These are phyloP conservation scores for Petrosia ficiformis DNA, from an alignment of 37 sponge, comb jelly and placozoan species.

Conservation along the genomic window DNA sequence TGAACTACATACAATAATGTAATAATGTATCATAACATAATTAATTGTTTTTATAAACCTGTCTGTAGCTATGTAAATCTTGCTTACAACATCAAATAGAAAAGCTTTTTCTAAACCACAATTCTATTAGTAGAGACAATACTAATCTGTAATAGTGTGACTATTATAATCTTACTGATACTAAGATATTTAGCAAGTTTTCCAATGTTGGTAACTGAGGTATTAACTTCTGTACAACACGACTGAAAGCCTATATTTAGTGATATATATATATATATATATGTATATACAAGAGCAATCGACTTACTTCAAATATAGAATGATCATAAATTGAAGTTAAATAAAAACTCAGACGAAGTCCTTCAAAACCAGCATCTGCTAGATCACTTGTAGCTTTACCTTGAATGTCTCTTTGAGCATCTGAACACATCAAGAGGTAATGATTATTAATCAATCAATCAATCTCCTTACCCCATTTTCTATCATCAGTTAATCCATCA, in stretches of 20 bases:
- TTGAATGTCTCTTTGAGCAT: conserved; percentile 87
- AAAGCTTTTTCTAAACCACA: conserved; percentile 94
- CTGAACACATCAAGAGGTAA: conserved; percentile 14
- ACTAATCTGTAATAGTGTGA: conserved; percentile 13
- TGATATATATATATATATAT: not conserved
- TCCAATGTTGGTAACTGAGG: conserved; percentile 90
- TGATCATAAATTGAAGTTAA: conserved; percentile 95
- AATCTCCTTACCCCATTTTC: conserved; percentile 32
- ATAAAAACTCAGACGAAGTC: conserved; percentile 81
- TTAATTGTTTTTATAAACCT: conserved; percentile 18
- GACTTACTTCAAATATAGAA: conserved; percentile 83
- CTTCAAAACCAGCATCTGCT: conserved; percentile 81
- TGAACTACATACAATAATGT: conserved; percentile 53
- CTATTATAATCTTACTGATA: conserved; percentile 65
- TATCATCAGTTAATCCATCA: conserved; percentile 76
- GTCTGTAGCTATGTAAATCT: conserved; percentile 95
- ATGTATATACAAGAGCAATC: not conserved
- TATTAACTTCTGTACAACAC: conserved; percentile 91
- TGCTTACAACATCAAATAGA: conserved; percentile 92
- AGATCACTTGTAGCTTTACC: conserved; percentile 76
- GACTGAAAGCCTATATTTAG: conserved; percentile 77
- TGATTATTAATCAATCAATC: not conserved
- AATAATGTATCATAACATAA: not conserved
- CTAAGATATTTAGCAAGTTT: conserved; percentile 86
- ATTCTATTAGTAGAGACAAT: conserved; percentile 39